These are phyloP conservation scores for Toxonevra muliebris DNA, from an alignment of 2,888 invertebrate genomes.

Conservation along the genomic window DNA sequence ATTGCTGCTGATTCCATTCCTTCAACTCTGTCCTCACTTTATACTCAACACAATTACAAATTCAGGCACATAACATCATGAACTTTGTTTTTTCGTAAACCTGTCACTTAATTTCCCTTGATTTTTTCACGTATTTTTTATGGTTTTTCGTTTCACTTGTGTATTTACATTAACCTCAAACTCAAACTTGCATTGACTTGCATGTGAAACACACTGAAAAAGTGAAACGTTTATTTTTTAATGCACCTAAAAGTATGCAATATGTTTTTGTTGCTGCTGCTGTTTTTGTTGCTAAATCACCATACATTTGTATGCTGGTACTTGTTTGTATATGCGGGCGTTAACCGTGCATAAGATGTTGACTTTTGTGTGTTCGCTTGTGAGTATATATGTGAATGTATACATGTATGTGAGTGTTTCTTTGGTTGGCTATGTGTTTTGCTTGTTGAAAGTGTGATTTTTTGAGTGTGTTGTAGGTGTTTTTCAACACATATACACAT, in stretches of 20 bases:
- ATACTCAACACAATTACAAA: too few relatives aligned
- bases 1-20: too few relatives aligned
- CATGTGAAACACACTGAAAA: background rate
- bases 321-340: constrained; percentile 17
- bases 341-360: constrained; percentile 27
- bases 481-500: background rate
- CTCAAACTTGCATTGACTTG: background rate
- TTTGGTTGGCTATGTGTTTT: background rate
- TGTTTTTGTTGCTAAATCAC: background rate
- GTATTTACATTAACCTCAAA: too few relatives aligned
- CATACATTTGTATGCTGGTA: background rate
- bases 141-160: too few relatives aligned
- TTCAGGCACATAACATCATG: too few relatives aligned
- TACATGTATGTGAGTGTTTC: background rate
- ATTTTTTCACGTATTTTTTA: too few relatives aligned
- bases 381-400: background rate
- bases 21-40: too few relatives aligned
- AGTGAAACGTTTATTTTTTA: background rate
- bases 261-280: background rate
- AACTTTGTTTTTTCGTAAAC: too few relatives aligned
- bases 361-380: background rate
- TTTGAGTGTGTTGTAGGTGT: constrained; percentile 38
- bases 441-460: constrained; percentile 20
- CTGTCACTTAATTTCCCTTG: too few relatives aligned
- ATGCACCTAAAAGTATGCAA: constrained; percentile 19